Base-by-base conservation (phyloP, 2,888 invertebrate species). In the Hermodice carunculata region DNA sequence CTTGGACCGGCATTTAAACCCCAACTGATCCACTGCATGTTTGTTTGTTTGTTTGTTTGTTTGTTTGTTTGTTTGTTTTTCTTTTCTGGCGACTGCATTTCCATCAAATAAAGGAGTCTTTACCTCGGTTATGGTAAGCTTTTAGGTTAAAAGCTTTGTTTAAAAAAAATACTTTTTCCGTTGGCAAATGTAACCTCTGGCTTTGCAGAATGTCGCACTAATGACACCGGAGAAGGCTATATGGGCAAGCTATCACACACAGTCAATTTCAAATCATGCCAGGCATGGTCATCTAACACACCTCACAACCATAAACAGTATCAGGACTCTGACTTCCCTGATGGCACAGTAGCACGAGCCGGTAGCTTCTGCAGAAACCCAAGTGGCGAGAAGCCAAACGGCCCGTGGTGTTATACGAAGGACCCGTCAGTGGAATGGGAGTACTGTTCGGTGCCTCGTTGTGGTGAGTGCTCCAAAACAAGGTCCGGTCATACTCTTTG, bases 351-450 rank as follows among this genome's bases (percentile, higher is more conserved):
- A 62, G 90, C 92, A 74, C 91, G 93, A 82, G 91, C 95, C 3
- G 93, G 94, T 81, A 96, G 96, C 86, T 93, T 91, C 82, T 96
- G 96, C 83, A 90, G 96, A 75, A 96, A 96, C 88, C 95, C 94
- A 3, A 96, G 95, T 1, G 94, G 93, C 0, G 22, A 32, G 6
- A 26, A 37, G 17, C 24, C 34, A 2, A 57, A 53, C 4, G 90
- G 89, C 77, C 96, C 96, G 0, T 96, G 96, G 96, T 96, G 96
- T 87, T 96, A 95, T 82, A 96, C 96, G 8, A 91, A 91, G 83
- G 91, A 95, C 85, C 90, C 91, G 53, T 88, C 89, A 64, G 91
- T 92, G 44, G 89, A 95, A 76, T 96, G 96, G 96, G 92, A 96
- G 82, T 91, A 92, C 83, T 96, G 96, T 88, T 91, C 94, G 86